Evolutionary conservation across 2,797 vertebrate genomes (phyloP).

Genomic region (Pygocentrus nattereri): DNA sequence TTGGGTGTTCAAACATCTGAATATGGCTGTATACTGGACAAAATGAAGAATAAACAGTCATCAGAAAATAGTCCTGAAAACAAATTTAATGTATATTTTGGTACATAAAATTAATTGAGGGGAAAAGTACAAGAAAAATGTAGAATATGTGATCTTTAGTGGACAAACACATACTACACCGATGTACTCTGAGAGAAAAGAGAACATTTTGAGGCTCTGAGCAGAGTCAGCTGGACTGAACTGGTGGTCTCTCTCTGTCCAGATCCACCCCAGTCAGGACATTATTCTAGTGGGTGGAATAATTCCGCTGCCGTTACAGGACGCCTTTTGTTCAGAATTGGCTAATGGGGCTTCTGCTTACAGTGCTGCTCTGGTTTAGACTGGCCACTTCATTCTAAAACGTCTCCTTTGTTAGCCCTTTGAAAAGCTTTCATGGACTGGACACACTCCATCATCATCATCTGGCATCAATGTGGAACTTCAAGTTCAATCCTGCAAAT

Average conservation of each 20-base stretch:
- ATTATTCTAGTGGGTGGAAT: slow-evolving; percentile 41
- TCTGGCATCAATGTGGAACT: background rate
- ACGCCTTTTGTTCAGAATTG: slow-evolving; percentile 38
- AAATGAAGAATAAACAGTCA: too few relatives aligned
- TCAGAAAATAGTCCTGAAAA: too few relatives aligned
- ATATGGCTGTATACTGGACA: too few relatives aligned
- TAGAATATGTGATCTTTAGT: background rate
- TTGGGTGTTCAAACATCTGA: too few relatives aligned
- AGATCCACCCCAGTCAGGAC: slow-evolving; percentile 21
- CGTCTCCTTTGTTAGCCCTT: slow-evolving; percentile 11
- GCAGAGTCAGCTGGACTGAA: background rate
- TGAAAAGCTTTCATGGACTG: slow-evolving; percentile 15
- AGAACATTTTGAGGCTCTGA: background rate
- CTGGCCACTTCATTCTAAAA: slow-evolving; percentile 5
- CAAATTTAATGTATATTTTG: too few relatives aligned
- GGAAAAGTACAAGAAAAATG: too few relatives aligned
- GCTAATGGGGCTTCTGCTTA: slow-evolving; percentile 39
- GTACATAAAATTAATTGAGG: too few relatives aligned
- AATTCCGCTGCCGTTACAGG: slow-evolving; percentile 47
- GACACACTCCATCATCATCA: background rate
- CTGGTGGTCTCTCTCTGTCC: slow-evolving; percentile 32
- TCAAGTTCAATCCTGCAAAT: background rate
- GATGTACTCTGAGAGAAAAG: background rate
- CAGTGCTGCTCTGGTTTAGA: slow-evolving; percentile 15
- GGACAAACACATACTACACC: background rate